Conservation (phyloP, 2,888 invertebrate genomes). For the Heliconius erato region DNA sequence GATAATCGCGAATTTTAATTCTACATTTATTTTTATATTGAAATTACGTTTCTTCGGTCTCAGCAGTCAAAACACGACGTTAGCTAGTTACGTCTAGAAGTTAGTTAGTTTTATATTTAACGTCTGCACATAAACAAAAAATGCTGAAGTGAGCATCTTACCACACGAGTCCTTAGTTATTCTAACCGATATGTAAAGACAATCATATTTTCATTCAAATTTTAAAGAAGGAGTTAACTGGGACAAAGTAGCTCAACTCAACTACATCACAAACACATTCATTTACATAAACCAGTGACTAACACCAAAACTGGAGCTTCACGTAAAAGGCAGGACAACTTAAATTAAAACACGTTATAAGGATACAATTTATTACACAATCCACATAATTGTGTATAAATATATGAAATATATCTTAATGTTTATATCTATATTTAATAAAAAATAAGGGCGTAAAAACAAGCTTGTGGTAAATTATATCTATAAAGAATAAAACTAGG, state of each 20-base stretch:
- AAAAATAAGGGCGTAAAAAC: not conserved
- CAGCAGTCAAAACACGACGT: no score
- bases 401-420: not conserved
- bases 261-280: not conserved
- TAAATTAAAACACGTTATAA: conserved; percentile 27
- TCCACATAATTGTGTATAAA: not conserved
- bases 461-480: not conserved
- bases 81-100: no score
- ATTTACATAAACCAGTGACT: conserved; percentile 28
- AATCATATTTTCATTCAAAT: not conserved
- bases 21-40: no score
- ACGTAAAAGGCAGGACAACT: conserved; percentile 25
- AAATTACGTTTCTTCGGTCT: no score
- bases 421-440: not conserved
- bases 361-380: conserved; percentile 23
- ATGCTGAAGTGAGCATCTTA: not conserved
- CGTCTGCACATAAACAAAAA: no score
- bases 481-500: not conserved
- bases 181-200: not conserved
- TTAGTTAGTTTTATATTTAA: no score
- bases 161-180: not conserved
- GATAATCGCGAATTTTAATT: no score
- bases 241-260: not conserved
- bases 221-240: not conserved
- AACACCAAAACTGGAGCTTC: conserved; percentile 31